These are phyloP conservation scores for Hyposmocoma kahamanoa DNA, from an alignment of 1,140 invertebrate species.

Conservation along the genomic window DNA sequence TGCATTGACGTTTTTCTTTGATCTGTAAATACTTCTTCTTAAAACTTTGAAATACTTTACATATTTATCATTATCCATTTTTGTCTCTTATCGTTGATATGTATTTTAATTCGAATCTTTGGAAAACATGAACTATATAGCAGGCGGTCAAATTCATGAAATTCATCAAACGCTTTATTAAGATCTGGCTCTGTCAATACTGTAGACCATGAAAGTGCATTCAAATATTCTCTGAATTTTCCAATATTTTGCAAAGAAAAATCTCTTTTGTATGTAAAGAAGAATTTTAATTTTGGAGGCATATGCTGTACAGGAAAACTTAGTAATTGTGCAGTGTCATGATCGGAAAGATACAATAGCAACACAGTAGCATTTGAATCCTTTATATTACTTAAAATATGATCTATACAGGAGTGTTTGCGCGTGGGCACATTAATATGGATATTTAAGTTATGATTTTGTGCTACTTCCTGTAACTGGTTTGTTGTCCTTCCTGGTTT, in stretches of 20 bases:
- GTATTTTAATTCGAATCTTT: slow-evolving; percentile 4
- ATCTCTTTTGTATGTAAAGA: background rate
- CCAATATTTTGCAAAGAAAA: background rate
- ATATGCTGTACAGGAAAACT: background rate
- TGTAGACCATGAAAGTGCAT: background rate
- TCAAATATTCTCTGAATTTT: background rate
- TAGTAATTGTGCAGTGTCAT: background rate
- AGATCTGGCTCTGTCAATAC: background rate
- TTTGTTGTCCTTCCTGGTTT: background rate
- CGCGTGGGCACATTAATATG: background rate
- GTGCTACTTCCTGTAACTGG: background rate
- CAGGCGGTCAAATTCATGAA: background rate
- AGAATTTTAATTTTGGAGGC: background rate
- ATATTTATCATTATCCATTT: too few species aligned
- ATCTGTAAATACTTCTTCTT: too few species aligned
- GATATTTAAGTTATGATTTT: background rate
- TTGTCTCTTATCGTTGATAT: too few species aligned
- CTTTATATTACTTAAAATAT: slow-evolving; percentile 1
- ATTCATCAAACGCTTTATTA: background rate
- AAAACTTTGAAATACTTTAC: too few species aligned
- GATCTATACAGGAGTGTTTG: background rate
- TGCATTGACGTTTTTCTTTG: too few species aligned
- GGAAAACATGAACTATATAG: slow-evolving; percentile 6
- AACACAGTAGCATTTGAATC: background rate
- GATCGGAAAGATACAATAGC: background rate